Percentiles rank a stretch among this genome's conserved stretches.
These are phyloP conservation scores for Aeoliscus strigatus DNA, from an alignment of 2,797 vertebrate genomes.

Conservation along the genomic window DNA sequence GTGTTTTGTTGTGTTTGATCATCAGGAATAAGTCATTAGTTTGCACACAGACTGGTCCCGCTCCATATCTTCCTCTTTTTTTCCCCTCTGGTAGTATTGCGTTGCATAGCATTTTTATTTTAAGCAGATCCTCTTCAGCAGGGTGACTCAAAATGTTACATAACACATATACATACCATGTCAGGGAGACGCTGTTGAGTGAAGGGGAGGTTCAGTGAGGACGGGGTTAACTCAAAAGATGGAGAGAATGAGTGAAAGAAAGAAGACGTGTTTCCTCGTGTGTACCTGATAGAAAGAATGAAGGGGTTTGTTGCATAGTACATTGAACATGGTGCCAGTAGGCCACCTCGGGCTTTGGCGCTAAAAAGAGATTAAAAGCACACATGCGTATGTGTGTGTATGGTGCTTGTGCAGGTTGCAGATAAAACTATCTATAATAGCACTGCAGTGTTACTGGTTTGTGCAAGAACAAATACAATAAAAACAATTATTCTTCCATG, in stretches of 20 bases:
- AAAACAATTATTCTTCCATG: no score
- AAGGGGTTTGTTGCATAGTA: conserved; percentile 38
- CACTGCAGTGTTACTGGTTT: no score
- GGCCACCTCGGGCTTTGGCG: conserved; percentile 29
- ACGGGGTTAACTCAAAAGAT: conserved; percentile 20
- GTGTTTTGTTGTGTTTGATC: conserved; percentile 61
- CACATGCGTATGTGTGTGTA: conserved; percentile 4
- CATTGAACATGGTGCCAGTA: conserved; percentile 29
- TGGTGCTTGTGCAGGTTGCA: conserved; percentile 31
- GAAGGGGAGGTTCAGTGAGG: conserved; percentile 5
- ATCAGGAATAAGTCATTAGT: conserved; percentile 60
- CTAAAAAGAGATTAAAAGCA: conserved; percentile 10
- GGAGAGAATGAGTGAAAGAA: conserved; percentile 8
- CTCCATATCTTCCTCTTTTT: conserved; percentile 34
- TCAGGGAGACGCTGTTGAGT: conserved; percentile 16
- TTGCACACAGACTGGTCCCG: conserved; percentile 49
- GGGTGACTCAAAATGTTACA: conserved; percentile 57
- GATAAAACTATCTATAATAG: conserved; percentile 59
- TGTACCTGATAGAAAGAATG: conserved; percentile 39
- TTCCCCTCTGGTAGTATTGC: conserved; percentile 27
- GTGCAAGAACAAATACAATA: no score
- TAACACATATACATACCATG: conserved; percentile 33
- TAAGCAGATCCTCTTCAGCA: conserved; percentile 42
- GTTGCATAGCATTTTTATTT: conserved; percentile 50
- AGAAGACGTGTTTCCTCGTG: conserved; percentile 21